Percentiles rank a stretch among this genome's conserved stretches.
Conservation (phyloP, 2,797 vertebrate genomes). For the Cichlasoma orientale region DNA sequence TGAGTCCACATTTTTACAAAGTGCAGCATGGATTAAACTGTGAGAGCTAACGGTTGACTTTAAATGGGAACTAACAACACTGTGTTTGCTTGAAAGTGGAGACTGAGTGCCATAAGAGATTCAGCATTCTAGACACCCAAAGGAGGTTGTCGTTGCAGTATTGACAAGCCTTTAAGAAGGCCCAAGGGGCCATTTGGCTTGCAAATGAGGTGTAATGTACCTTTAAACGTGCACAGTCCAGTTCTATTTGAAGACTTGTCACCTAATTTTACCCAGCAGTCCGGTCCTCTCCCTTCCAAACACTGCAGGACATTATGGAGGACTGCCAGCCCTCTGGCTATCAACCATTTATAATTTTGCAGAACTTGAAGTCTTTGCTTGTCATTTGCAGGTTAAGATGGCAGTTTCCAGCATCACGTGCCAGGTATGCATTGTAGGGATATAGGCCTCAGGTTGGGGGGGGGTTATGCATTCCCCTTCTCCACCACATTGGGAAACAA, state of each 20-base stretch:
- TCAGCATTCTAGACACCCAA: conserved; percentile 43
- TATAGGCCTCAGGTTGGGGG: conserved; percentile 17
- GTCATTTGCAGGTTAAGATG: conserved; percentile 39
- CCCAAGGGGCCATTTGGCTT: conserved; percentile 5
- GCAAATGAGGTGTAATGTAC: conserved; percentile 45
- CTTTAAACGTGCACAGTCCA: conserved; percentile 55
- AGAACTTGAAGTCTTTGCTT: conserved; percentile 44
- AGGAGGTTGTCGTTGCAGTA: conserved; percentile 23
- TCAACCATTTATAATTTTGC: conserved; percentile 25
- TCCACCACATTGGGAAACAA: conserved; percentile 67
- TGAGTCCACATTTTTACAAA: conserved; percentile 20
- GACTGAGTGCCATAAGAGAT: conserved; percentile 37
- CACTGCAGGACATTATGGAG: conserved; percentile 43
- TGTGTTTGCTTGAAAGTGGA: conserved; percentile 43
- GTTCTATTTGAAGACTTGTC: conserved; percentile 59
- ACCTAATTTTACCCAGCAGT: conserved; percentile 55
- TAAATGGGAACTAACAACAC: conserved; percentile 35
- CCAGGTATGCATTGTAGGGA: conserved; percentile 61
- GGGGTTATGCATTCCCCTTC: conserved; percentile 35
- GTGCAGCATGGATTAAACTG: conserved; percentile 33
- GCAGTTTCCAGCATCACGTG: conserved; percentile 36
- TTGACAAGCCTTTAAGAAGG: not conserved
- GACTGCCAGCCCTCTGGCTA: conserved; percentile 2
- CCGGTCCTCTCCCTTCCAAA: not conserved
- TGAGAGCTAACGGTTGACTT: conserved; percentile 40